These are phyloP conservation scores for Accipiter cooperii DNA, from an alignment of 2,113 vertebrate species.

Conservation along the genomic window DNA sequence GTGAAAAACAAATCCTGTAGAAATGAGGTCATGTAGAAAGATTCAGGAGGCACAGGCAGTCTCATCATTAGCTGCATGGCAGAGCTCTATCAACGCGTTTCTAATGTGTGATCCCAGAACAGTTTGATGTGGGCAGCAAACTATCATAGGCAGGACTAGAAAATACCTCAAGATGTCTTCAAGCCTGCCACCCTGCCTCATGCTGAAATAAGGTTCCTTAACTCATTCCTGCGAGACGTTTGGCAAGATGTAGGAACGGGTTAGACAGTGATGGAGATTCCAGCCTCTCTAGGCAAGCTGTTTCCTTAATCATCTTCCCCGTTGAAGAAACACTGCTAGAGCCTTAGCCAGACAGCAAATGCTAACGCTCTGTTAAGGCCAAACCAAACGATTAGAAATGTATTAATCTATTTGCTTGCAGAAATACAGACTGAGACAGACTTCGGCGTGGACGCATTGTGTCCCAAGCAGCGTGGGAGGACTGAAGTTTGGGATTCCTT, in stretches of 20 bases:
- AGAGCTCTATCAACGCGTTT: neutral
- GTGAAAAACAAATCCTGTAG: neutral
- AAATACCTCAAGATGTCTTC: neutral
- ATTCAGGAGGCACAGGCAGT: neutral
- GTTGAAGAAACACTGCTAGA: neutral
- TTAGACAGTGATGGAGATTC: neutral
- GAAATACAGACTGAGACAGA: neutral
- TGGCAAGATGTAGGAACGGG: neutral
- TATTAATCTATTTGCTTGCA: neutral
- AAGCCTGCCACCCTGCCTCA: neutral
- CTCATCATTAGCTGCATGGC: neutral
- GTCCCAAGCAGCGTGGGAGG: neutral
- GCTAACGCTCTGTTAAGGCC: neutral
- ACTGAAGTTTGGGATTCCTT: neutral
- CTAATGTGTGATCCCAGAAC: neutral
- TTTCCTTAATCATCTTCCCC: neutral
- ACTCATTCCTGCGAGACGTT: neutral
- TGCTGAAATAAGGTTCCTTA: neutral
- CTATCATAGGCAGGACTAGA: neutral
- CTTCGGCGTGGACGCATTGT: accelerated
- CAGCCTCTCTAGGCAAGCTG: neutral
- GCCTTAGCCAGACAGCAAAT: neutral
- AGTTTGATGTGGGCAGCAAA: neutral
- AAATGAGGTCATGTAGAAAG: neutral
- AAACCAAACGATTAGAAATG: neutral